Base-by-base conservation (phyloP, 2,888 invertebrate genomes). In the Mantis religiosa region DNA sequence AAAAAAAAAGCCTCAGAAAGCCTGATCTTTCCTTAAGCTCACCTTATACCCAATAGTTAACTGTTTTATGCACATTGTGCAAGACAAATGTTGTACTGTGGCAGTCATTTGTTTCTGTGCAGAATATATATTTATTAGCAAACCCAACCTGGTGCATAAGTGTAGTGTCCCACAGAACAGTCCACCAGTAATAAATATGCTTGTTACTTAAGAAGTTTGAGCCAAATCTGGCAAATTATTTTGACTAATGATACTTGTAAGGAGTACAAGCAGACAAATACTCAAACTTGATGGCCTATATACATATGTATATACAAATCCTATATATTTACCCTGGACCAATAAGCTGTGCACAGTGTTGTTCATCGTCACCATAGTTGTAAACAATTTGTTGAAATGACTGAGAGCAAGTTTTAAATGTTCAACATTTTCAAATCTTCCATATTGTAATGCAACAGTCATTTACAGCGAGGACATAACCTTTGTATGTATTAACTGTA, bases 201-300 rank as follows among this genome's bases (percentile, higher is more conserved):
- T 71, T 71, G 54, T 2, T 71, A 71, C 54, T 71, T 71, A 71
- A 71, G 8, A 71, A 71, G 54, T 71, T 4, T 20, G 54, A 4
- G 54, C 54, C 54, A 71, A 71, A 71, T 3, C 20, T 71, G 54
- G 20, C 54, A 71, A 15, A 71, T 71, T 71, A 71, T 27, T 81
- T 86, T 86, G 81, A 86, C 71, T 86, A 81, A 86, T 25, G 9
- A 86, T 28, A n/a, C 86, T 27, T 7, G 30, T 27, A 27, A 47
- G 27, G 47, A 15, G 28, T 85, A 85, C 85, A 85, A 86, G 28
- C 86, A 86, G 54, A 54, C 14, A 28, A 30, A 86, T 86, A 86
- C 86, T 86, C 81, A 81, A 86, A 81, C 81, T 14, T 86, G 28
- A 71, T 71, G 85, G 86, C 86, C 86, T 86, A 86, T 71, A 85